Conservation (phyloP, 2,888 invertebrate genomes). For the Hydraecia micacea region DNA sequence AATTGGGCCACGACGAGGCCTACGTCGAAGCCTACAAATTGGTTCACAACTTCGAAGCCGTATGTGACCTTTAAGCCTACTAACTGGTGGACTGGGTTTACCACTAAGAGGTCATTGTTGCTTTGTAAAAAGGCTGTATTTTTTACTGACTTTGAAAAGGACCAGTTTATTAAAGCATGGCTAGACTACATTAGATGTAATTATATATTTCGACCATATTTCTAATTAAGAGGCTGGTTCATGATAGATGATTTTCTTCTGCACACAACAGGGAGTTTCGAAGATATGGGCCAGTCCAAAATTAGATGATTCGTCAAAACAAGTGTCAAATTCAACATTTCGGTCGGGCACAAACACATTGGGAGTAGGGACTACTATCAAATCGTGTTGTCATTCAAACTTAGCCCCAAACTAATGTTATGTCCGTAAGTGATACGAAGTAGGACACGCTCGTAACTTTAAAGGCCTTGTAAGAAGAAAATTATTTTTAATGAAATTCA, state of each 20-base stretch:
- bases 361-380: neutral
- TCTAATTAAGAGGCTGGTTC: neutral
- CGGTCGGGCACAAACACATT: neutral
- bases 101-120: constrained; percentile 76
- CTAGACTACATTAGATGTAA: neutral
- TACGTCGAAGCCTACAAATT: constrained; percentile 67
- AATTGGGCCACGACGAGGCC: constrained; percentile 60
- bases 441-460: neutral
- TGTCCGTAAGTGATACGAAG: neutral
- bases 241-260: neutral
- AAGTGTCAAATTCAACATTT: neutral
- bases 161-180: neutral
- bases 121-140: constrained; percentile 63
- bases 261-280: neutral
- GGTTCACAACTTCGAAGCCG: constrained; percentile 65
- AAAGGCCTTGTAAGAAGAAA: neutral
- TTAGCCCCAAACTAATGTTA: neutral
- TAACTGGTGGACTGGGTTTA: constrained; percentile 77
- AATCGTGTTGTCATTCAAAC: neutral
- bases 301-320: neutral
- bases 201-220: neutral
- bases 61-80: constrained; percentile 65
- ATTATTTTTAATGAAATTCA: neutral
- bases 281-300: neutral
- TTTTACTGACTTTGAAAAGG: constrained; percentile 33